Percentiles rank a stretch among this genome's conserved stretches.
Conservation (phyloP, 2,888 invertebrate genomes). For the Eilema griseolum region DNA sequence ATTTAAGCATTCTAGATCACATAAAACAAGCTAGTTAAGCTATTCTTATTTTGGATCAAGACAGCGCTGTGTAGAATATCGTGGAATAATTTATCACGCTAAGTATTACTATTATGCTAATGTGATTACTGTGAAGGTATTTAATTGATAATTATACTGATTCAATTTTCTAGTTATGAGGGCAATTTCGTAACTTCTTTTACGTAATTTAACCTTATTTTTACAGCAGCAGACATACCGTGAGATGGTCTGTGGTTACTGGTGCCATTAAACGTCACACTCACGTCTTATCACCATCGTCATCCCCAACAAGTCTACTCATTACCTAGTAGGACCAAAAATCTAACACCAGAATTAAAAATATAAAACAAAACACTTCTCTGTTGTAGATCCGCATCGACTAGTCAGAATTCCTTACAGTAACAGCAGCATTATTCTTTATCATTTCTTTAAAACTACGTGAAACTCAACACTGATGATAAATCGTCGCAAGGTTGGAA, state of each 20-base stretch:
- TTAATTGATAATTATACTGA: not conserved
- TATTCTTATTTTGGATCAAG: too few relatives aligned
- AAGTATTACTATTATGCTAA: too few relatives aligned
- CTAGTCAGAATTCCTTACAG: not conserved
- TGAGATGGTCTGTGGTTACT: not conserved
- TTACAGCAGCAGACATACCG: not conserved
- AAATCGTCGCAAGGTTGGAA: constrained; percentile 4
- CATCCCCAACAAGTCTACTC: not conserved
- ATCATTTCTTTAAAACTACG: not conserved
- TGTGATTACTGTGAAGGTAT: not conserved
- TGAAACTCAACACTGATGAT: not conserved
- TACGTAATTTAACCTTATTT: not conserved
- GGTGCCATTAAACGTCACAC: not conserved
- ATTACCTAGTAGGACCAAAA: not conserved
- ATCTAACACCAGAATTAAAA: not conserved
- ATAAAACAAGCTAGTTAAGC: too few relatives aligned
- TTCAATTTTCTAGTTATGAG: not conserved
- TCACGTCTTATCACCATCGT: not conserved
- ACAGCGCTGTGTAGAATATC: too few relatives aligned
- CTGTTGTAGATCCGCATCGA: too few relatives aligned
- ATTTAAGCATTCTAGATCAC: too few relatives aligned
- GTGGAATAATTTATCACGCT: not conserved
- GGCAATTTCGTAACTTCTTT: not conserved
- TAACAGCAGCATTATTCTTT: not conserved
- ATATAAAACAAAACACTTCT: not conserved